Evolutionary conservation across 2,113 vertebrate species (phyloP), one percentile per base, ranked within the genome.

Genomic region (Lanius collurio): DNA sequence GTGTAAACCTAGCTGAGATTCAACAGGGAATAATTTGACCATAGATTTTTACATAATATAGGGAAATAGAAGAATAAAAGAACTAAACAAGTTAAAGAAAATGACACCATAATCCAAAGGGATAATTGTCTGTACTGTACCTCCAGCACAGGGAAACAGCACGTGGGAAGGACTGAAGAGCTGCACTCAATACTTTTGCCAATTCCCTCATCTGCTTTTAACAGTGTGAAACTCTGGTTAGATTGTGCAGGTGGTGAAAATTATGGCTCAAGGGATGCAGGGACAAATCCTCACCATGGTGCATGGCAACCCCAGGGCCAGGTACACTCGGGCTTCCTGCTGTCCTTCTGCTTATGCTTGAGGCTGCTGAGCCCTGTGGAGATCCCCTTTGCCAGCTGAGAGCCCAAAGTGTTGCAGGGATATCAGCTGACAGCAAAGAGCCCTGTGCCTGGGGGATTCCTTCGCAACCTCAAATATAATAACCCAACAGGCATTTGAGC

Each of bases 151-250:
- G 49, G 53, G n/a, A 35, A 95, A 79, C 84, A 95, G 65, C 88
- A 95, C 55, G 64, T 94, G 85, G 79, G 92, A 93, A 92, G 68
- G 71, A 78, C 76, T 87, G 75, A 83, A 86, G 71, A 83, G 83
- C 60, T 94, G n/a, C 85, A 67, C 68, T 96, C 94, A 3, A 96
- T 96, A 96, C 76, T 90, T 96, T 83, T 71, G 91, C 96, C 94
- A 81, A 96, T 97, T 96, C 88, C n/a, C 68, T 71, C 63, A 77
- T 70, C 64, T 93, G 52, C 41, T 86, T 91, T 86, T 88, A 96
- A 88, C 90, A 91, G 83, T 86, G 56, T 67, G 85, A 92, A 90
- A 70, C 55, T 52, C 50, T 53, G 59, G 44, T 90, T 95, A 83
- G 75, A 91, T 83, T 67, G 57, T 49, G 47, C 82, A 86, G 93